Percentiles rank a stretch among this genome's conserved stretches.
Evolutionary conservation across 2,888 invertebrate genomes (phyloP).

Genomic region (Tricholauxania praeusta): DNA sequence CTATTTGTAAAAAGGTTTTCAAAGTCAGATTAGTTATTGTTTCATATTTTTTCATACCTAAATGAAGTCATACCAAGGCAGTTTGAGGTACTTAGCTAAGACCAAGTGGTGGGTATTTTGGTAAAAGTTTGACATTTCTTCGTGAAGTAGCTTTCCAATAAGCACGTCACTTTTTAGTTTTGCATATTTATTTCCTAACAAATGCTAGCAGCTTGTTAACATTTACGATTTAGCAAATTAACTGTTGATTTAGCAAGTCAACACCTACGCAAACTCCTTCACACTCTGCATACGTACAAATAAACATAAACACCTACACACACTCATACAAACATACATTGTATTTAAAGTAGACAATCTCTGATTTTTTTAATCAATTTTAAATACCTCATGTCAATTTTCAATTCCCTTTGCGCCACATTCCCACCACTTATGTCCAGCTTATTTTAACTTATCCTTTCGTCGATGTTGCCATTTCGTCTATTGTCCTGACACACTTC

Average conservation of each 20-base stretch:
- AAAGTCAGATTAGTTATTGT: too few species aligned
- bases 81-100: too few species aligned
- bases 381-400: conserved; percentile 47
- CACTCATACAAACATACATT: too few species aligned
- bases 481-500: background rate
- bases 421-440: background rate
- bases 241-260: conserved; percentile 1
- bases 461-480: background rate
- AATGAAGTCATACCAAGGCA: too few species aligned
- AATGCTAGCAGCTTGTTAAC: background rate
- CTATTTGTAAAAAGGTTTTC: too few species aligned
- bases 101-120: too few species aligned
- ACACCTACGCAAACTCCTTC: background rate
- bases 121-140: too few species aligned
- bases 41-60: too few species aligned
- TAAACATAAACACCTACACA: background rate
- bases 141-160: background rate
- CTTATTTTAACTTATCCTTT: background rate
- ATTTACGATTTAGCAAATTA: background rate
- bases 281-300: background rate
- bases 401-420: conserved; percentile 25
- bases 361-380: conserved; percentile 40
- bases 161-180: background rate
- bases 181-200: background rate
- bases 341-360: too few species aligned